Conservation (phyloP, 2,888 invertebrate genomes). For the Scotopteryx bipunctaria region DNA sequence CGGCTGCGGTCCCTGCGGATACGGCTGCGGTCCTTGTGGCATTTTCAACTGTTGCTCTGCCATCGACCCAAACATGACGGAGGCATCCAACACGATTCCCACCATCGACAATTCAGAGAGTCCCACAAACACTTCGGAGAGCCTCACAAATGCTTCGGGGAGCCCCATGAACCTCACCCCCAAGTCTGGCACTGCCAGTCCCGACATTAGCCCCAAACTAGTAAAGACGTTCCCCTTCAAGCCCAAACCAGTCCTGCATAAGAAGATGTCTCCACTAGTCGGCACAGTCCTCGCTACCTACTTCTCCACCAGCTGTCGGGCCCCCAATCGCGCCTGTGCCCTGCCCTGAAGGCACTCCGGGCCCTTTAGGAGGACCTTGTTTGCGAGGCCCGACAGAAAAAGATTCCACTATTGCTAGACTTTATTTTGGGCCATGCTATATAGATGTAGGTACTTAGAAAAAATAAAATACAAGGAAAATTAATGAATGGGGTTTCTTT, state of each 20-base stretch:
- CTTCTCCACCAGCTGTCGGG: constrained; percentile 33
- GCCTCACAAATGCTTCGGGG: not conserved
- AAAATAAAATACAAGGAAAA: too few relatives aligned
- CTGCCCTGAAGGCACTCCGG: too few relatives aligned
- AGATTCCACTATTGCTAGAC: too few relatives aligned
- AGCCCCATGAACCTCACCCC: not conserved
- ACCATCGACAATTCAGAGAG: too few relatives aligned
- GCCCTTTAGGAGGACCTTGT: too few relatives aligned
- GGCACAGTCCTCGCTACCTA: constrained; percentile 33
- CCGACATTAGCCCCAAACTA: constrained; percentile 23
- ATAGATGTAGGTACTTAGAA: too few relatives aligned
- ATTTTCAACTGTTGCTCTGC: constrained; percentile 8
- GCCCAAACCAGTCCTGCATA: constrained; percentile 16
- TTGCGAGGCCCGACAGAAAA: too few relatives aligned
- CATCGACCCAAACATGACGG: not conserved
- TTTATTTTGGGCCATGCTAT: too few relatives aligned
- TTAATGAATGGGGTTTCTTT: too few relatives aligned
- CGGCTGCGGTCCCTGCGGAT: constrained; percentile 8
- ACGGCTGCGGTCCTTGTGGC: not conserved
- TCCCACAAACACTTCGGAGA: too few relatives aligned
- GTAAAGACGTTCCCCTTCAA: constrained; percentile 21
- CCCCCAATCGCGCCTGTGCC: not conserved
- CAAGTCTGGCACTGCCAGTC: not conserved
- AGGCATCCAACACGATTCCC: not conserved
- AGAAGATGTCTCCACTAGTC: constrained; percentile 6